Evolutionary conservation across 2,113 vertebrate genomes (phyloP), one percentile per base, ranked within the genome.

Genomic region (Misgurnus mizolepis): DNA sequence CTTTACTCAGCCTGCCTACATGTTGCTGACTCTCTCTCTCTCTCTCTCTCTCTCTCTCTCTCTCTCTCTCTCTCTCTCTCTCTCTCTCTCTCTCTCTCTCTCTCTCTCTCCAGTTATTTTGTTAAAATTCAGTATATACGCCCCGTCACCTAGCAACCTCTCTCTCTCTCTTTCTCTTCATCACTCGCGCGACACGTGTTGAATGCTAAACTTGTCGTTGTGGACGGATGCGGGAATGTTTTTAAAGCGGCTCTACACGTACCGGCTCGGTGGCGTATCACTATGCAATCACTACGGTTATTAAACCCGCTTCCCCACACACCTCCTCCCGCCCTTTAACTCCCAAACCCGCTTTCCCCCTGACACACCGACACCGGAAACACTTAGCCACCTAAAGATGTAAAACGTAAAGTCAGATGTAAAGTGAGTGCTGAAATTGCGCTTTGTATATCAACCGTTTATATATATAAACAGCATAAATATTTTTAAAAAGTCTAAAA

Each of bases 81-180:
- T 75, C 87, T 85, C 76, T 78, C 83, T 77, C 79, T 61, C 80
- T 73, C 80, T 64, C 80, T 34, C 81, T 66, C 40, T 73, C 27
- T 27, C 56, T 77, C 82, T 78, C 80, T 88, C 88, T 84, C 88
- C 83, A 76, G 77, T 90, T 90, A 88, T 88, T 91, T 90, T 88
- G 90, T 93, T 93, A 93, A 92, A 90, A 93, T 93, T 92, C 92
- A 91, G 91, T 93, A 93, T 93, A 92, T 92, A 93, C 89, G 90
- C 92, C 89, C 90, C 86, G 92, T 92, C 90, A 90, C 92, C 90
- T 92, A 90, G 92, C 91, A 93, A 93, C 92, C 84, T 87, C 86
- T 82, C 90, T 86, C 88, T 15, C 80, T 71, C 84, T 47, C 45
- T 47, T 10, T 65, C 83, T 83, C 82, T 86, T 88, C 88, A 86